phyloP scores from a whole-genome alignment of 2,113 vertebrate genomes.

The Xiphophorus maculatus region DNA sequence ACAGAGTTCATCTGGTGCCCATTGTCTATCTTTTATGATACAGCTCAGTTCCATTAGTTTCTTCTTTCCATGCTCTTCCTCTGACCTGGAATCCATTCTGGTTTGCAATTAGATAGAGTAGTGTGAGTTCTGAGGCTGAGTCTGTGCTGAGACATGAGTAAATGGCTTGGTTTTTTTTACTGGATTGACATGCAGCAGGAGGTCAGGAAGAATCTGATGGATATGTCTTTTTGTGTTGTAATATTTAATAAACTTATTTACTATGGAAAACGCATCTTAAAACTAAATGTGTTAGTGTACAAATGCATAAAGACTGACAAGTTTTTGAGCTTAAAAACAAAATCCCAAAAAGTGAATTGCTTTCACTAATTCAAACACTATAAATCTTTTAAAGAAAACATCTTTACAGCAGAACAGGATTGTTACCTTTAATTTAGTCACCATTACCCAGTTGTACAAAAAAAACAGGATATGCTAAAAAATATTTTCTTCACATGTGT shows the following conservation, averaged over 20 bases:
- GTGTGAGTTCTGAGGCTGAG: background rate
- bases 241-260: background rate
- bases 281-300: background rate
- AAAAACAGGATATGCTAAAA: too few relatives aligned
- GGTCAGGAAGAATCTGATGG: too few relatives aligned
- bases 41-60: constrained; percentile 1
- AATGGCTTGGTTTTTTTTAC: background rate
- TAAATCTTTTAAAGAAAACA: too few relatives aligned
- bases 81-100: constrained; percentile 10
- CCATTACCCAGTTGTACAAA: too few relatives aligned
- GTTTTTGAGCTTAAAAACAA: too few relatives aligned
- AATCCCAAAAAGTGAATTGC: too few relatives aligned
- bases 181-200: background rate
- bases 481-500: too few relatives aligned
- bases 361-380: too few relatives aligned
- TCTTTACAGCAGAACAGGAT: too few relatives aligned
- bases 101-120: background rate
- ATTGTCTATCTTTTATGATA: background rate
- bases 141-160: background rate
- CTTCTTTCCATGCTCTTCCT: background rate
- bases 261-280: background rate
- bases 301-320: background rate
- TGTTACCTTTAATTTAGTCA: too few relatives aligned
- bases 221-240: background rate
- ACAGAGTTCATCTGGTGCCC: background rate